Conservation (phyloP, 1,140 invertebrate species). For the Maconellicoccus hirsutus region DNA sequence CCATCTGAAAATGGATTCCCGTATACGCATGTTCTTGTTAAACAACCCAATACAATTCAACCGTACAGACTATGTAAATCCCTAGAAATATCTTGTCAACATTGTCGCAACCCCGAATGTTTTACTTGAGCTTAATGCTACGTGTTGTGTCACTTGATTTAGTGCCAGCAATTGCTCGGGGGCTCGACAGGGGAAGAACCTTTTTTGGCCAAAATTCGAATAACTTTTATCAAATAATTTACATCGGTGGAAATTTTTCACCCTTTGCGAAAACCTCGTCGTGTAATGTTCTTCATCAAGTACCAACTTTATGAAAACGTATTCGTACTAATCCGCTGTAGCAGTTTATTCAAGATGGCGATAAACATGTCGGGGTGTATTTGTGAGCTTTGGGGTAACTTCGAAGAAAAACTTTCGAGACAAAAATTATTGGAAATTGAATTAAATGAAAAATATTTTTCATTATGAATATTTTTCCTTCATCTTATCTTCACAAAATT, state of each 20-base stretch:
- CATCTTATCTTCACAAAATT: too few species aligned
- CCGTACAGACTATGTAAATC: background rate
- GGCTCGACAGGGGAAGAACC: background rate
- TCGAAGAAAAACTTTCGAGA: too few species aligned
- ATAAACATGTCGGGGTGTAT: too few species aligned
- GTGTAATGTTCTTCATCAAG: too few species aligned
- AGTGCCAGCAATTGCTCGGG: background rate
- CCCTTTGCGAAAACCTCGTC: too few species aligned
- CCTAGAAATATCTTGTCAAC: slow-evolving; percentile 4
- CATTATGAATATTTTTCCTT: too few species aligned
- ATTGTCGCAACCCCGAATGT: slow-evolving; percentile 2
- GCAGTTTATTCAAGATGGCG: too few species aligned
- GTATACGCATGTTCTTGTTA: background rate
- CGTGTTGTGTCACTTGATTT: slow-evolving; percentile 7
- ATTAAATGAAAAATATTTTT: too few species aligned
- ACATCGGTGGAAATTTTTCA: background rate
- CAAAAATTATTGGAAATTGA: too few species aligned
- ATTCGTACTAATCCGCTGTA: too few species aligned
- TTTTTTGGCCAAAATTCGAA: background rate
- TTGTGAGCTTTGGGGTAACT: too few species aligned
- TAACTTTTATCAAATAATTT: background rate
- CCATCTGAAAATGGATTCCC: background rate
- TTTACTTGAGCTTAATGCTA: background rate
- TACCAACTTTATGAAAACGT: too few species aligned
- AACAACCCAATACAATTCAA: background rate